Conservation (phyloP, 2,113 vertebrate genomes). For the Mesembrinibis cayennensis region DNA sequence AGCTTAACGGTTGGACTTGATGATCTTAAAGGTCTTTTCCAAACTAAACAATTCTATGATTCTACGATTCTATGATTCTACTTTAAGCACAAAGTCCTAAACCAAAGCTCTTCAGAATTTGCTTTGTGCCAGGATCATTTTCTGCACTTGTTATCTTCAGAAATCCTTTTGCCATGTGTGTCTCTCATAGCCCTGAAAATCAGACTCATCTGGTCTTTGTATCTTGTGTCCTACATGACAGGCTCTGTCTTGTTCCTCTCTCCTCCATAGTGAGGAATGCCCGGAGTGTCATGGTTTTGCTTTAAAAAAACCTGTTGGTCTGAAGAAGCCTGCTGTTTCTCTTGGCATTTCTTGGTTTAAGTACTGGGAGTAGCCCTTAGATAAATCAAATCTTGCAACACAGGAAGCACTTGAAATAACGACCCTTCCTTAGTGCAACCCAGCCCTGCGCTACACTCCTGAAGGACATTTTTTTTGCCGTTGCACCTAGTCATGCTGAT, state of each 20-base stretch:
- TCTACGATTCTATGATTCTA: not conserved
- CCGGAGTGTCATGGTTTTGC: not conserved
- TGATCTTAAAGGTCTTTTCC: too few relatives aligned
- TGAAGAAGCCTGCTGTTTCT: not conserved
- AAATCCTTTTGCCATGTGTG: not conserved
- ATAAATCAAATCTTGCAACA: not conserved
- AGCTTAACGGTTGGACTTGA: too few relatives aligned
- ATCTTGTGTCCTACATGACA: not conserved
- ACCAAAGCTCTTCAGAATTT: not conserved
- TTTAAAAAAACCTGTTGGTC: not conserved
- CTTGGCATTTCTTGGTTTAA: not conserved
- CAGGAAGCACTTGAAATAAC: not conserved
- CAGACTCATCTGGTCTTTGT: not conserved
- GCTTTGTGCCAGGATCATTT: not conserved
- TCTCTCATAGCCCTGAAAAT: not conserved
- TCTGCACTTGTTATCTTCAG: not conserved
- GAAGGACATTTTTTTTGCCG: not conserved
- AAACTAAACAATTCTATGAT: too few relatives aligned
- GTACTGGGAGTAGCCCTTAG: rapidly evolving
- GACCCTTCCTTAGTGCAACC: too few relatives aligned
- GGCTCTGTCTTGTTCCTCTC: not conserved
- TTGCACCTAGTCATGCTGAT: not conserved
- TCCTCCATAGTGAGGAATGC: rapidly evolving
- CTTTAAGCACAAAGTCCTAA: not conserved
- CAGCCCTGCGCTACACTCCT: not conserved